Conservation (phyloP, 30 jellyfish, hydroid and myxozoan genomes). For the Aurelia aurita region DNA sequence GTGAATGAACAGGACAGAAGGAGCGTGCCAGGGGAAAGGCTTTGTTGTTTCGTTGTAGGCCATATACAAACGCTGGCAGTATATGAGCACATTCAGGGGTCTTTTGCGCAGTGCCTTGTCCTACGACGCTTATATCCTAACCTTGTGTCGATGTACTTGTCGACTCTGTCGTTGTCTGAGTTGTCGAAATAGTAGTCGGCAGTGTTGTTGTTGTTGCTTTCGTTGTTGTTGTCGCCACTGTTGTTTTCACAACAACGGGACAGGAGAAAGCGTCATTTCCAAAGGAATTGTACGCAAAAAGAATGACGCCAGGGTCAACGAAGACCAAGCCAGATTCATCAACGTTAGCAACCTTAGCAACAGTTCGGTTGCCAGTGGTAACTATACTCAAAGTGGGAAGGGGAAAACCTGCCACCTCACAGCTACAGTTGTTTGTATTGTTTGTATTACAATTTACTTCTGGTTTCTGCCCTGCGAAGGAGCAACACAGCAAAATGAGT, state of each 20-base stretch:
- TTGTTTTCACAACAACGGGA: slow-evolving; percentile 34
- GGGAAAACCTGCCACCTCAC: slow-evolving; percentile 63
- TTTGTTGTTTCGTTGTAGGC: no score
- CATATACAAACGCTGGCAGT: neutral
- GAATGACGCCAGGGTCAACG: slow-evolving; percentile 57
- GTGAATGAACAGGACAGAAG: no score
- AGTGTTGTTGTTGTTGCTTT: slow-evolving; percentile 41
- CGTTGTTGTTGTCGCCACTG: slow-evolving; percentile 63
- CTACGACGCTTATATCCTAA: slow-evolving; percentile 27
- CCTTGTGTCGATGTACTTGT: slow-evolving; percentile 63
- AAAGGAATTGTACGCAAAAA: slow-evolving; percentile 74
- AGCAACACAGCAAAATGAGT: slow-evolving; percentile 50
- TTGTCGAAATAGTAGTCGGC: slow-evolving; percentile 51
- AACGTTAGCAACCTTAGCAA: neutral
- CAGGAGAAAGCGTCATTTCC: slow-evolving; percentile 81
- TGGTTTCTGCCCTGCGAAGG: slow-evolving; percentile 68
- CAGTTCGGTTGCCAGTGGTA: slow-evolving; percentile 39
- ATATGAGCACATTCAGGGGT: neutral
- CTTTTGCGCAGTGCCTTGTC: slow-evolving; percentile 9
- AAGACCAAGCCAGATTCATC: slow-evolving; percentile 12
- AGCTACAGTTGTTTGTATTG: slow-evolving; percentile 56
- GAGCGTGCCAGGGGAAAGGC: no score
- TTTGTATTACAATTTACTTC: slow-evolving; percentile 47
- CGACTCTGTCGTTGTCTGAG: slow-evolving; percentile 57
- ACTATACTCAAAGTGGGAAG: slow-evolving; percentile 47